A percentile compares a stretch with the other conserved stretches of the same genome.
Conservation (phyloP, 2,113 vertebrate genomes). For the Cebidichthys violaceus region DNA sequence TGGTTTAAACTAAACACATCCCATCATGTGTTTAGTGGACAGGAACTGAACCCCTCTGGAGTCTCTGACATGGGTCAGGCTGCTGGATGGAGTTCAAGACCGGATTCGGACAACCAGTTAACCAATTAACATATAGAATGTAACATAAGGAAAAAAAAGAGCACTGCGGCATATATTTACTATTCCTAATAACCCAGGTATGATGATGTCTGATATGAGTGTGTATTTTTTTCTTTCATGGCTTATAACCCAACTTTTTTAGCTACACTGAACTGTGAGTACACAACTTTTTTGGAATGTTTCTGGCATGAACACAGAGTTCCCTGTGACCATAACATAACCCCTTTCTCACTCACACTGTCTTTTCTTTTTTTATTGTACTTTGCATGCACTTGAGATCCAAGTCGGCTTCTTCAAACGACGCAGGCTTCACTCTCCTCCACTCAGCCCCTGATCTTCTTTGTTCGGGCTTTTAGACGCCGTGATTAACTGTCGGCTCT, state of each 20-base stretch:
- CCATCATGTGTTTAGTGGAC: no score
- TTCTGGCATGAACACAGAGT: background rate
- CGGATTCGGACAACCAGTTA: no score
- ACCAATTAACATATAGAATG: no score
- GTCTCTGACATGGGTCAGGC: no score
- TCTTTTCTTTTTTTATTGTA: background rate
- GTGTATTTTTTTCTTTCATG: no score
- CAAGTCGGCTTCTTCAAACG: constrained; percentile 10
- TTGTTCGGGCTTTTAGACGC: constrained; percentile 15
- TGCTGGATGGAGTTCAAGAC: no score
- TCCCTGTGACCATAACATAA: background rate
- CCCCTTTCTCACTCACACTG: background rate
- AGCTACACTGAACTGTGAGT: background rate
- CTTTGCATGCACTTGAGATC: background rate
- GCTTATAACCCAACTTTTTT: background rate
- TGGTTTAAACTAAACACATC: no score
- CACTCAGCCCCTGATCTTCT: constrained; percentile 1
- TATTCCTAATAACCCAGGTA: no score
- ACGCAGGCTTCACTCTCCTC: background rate
- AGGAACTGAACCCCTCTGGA: no score
- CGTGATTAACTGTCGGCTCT: constrained; percentile 50
- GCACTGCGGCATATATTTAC: no score
- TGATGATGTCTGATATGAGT: background rate
- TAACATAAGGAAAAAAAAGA: no score
- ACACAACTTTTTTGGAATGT: background rate